Conservation (phyloP, 2,888 invertebrate species). For the Synergus umbraculus region DNA sequence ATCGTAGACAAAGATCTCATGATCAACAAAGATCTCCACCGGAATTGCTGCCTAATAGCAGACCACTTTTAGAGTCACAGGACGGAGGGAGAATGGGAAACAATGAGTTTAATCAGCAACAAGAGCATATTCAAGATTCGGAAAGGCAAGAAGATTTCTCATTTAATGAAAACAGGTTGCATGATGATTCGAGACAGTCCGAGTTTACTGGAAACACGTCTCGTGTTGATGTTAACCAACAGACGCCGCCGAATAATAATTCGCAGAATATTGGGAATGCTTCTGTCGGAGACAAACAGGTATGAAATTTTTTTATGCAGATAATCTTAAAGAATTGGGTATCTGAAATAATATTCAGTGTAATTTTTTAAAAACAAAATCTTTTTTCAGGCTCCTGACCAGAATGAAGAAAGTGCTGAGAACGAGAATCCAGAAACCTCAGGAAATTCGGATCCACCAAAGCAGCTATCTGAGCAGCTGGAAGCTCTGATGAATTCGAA, state of each 20-base stretch:
- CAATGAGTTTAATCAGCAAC: background rate
- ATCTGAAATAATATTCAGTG: too few relatives aligned
- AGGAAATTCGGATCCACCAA: slow-evolving; percentile 47
- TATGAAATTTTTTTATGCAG: background rate
- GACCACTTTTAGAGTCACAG: slow-evolving; percentile 59
- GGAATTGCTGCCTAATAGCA: slow-evolving; percentile 59
- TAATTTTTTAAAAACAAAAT: background rate
- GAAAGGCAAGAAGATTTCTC: background rate
- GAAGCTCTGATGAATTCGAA: slow-evolving; percentile 67
- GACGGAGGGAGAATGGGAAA: slow-evolving; percentile 5
- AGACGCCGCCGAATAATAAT: background rate
- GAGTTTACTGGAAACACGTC: background rate
- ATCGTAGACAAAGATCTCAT: slow-evolving; percentile 59
- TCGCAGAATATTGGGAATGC: background rate
- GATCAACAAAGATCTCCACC: slow-evolving; percentile 58
- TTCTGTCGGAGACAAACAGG: background rate
- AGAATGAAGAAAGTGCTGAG: slow-evolving; percentile 5
- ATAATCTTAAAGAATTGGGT: background rate
- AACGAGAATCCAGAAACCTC: background rate
- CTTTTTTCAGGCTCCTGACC: background rate
- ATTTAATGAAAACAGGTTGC: background rate
- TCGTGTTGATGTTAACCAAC: background rate
- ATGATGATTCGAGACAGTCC: background rate
- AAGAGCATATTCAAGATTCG: background rate
- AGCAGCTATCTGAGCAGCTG: slow-evolving; percentile 66